Percentiles rank a stretch among this genome's conserved stretches.
Conservation (phyloP, 2,888 invertebrate species). For the Busseola fusca region DNA sequence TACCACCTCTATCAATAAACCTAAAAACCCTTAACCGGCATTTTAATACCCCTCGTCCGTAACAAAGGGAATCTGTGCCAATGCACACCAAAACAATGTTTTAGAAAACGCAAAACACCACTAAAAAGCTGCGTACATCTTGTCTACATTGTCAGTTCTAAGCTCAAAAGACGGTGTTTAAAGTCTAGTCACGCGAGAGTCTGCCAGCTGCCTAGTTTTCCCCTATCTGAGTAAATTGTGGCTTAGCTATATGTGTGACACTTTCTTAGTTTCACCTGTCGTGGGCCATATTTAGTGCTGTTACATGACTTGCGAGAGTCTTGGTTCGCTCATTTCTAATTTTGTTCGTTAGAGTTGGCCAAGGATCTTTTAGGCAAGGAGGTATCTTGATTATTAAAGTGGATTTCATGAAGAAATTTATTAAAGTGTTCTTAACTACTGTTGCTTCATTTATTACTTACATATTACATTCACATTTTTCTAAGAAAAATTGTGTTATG, state of each 20-base stretch:
- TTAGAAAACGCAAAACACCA: not conserved
- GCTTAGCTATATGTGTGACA: conserved; percentile 32
- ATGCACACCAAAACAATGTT: not conserved
- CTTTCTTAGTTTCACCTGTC: conserved; percentile 55
- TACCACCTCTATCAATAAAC: too few species aligned
- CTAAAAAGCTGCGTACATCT: conserved; percentile 11
- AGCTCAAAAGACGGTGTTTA: conserved; percentile 42
- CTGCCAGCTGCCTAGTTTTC: conserved; percentile 38
- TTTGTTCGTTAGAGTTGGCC: not conserved
- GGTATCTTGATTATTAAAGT: too few species aligned
- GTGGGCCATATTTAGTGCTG: conserved; percentile 20
- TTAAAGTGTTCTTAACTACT: too few species aligned
- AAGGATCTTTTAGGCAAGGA: not conserved
- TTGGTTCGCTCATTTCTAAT: conserved; percentile 5
- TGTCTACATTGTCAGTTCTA: conserved; percentile 10
- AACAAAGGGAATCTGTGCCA: too few species aligned
- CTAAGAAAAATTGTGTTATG: too few species aligned
- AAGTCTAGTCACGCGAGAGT: conserved; percentile 34
- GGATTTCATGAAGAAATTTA: too few species aligned
- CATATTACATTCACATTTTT: too few species aligned
- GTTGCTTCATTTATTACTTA: too few species aligned
- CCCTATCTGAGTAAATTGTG: conserved; percentile 42
- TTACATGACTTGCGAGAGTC: conserved; percentile 44
- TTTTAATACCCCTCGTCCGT: too few species aligned
- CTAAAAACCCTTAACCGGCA: too few species aligned